Conservation (phyloP, 2,888 invertebrate genomes). For the Podabrus alpinus region DNA sequence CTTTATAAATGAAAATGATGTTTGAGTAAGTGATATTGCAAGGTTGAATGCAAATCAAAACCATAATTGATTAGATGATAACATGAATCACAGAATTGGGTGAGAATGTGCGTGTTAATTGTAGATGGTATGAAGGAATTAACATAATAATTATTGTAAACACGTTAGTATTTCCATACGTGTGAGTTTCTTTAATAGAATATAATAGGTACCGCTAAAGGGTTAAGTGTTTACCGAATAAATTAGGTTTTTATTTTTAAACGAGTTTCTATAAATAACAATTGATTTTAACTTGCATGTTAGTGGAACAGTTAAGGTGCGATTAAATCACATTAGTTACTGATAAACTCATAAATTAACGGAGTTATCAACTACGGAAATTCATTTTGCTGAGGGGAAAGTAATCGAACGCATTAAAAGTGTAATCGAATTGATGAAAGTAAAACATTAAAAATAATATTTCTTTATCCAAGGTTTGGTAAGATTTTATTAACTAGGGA, state of each 20-base stretch:
- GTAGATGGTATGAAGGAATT: neutral
- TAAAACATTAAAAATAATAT: neutral
- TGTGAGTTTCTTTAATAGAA: neutral
- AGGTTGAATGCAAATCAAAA: neutral
- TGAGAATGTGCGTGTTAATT: neutral
- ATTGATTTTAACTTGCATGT: neutral
- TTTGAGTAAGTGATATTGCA: neutral
- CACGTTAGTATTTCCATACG: neutral
- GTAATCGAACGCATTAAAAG: conserved; percentile 15
- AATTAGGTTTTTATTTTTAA: neutral
- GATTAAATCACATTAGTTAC: conserved; percentile 3
- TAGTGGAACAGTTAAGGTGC: neutral
- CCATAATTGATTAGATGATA: neutral
- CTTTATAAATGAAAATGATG: neutral
- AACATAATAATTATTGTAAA: neutral
- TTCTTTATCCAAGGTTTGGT: neutral
- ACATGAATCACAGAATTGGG: neutral
- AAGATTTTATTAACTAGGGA: neutral
- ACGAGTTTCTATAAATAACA: neutral
- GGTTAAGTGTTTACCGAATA: neutral
- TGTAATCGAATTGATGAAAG: conserved; percentile 7
- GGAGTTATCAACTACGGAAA: conserved; percentile 16
- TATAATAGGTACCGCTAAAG: neutral
- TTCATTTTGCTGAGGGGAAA: conserved; percentile 14
- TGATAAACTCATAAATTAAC: conserved; percentile 15